Conservation (phyloP, 2,113 vertebrate genomes). For the Dromiciops gliroides region DNA sequence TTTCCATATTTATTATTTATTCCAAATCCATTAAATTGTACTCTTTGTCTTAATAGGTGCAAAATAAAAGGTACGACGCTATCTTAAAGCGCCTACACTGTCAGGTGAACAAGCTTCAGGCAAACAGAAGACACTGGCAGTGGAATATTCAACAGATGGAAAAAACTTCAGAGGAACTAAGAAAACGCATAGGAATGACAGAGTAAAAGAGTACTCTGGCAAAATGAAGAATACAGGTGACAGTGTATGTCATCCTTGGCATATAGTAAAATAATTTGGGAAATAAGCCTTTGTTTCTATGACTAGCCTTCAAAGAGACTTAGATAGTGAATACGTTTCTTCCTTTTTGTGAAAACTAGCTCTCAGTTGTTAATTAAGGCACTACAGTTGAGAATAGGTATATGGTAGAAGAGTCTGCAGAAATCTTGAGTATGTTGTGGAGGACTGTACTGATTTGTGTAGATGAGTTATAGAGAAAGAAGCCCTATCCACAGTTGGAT, state of each 20-base stretch:
- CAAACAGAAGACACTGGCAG: conserved; percentile 81
- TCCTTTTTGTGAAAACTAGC: not conserved
- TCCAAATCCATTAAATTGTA: conserved; percentile 12
- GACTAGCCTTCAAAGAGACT: not conserved
- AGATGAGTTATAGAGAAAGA: not conserved
- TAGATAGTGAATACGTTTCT: conserved; percentile 27
- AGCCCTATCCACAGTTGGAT: not conserved
- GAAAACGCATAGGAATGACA: conserved; percentile 67
- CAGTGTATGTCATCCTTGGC: not conserved
- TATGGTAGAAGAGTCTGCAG: not conserved
- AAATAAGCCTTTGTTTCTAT: conserved; percentile 19
- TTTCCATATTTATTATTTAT: not conserved
- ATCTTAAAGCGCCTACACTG: conserved; percentile 86
- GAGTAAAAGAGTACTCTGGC: conserved; percentile 25
- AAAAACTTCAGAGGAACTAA: conserved; percentile 80
- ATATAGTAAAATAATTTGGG: not conserved
- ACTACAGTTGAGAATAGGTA: not conserved
- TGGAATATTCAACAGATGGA: conserved; percentile 85
- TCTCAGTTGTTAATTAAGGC: conserved; percentile 2
- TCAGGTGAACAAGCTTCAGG: conserved; percentile 84
- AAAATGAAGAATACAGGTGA: not conserved
- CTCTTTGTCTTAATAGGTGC: conserved; percentile 80
- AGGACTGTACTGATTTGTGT: not conserved
- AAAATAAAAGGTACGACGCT: conserved; percentile 86
- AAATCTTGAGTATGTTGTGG: not conserved